Conservation (phyloP, 1,140 invertebrate genomes). For the Ylistrum balloti region DNA sequence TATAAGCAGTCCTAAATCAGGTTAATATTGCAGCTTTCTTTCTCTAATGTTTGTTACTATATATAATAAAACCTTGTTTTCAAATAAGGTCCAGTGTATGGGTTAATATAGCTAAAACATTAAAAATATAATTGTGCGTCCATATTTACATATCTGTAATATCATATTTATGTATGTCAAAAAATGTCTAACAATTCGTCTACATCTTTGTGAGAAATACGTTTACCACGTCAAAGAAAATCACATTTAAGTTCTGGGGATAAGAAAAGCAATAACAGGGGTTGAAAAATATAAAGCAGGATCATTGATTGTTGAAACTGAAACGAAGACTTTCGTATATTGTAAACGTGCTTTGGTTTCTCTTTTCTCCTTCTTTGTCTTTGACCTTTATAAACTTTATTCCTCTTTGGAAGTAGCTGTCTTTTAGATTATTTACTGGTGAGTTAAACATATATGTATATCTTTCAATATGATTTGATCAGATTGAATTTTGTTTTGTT, state of each 20-base stretch:
- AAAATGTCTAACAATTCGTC: too few relatives aligned
- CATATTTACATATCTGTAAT: too few relatives aligned
- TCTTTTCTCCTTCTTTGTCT: background rate
- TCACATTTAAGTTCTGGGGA: too few relatives aligned
- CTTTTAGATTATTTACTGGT: background rate
- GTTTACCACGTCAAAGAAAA: too few relatives aligned
- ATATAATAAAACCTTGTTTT: background rate
- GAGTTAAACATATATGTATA: background rate
- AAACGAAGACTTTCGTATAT: background rate
- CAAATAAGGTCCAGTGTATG: too few relatives aligned
- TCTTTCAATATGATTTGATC: background rate
- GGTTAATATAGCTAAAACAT: too few relatives aligned
- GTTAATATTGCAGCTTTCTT: background rate
- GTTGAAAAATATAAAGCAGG: too few relatives aligned
- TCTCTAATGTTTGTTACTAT: background rate
- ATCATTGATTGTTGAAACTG: too few relatives aligned
- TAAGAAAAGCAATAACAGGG: too few relatives aligned
- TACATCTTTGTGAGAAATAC: too few relatives aligned
- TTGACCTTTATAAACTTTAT: background rate
- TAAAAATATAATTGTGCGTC: too few relatives aligned
- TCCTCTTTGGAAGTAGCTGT: background rate
- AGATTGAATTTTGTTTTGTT: background rate
- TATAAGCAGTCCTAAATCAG: constrained; percentile 34
- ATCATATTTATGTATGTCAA: too few relatives aligned
- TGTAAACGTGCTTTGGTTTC: background rate